Percentiles rank a stretch among this genome's conserved stretches.
Evolutionary conservation across 2,797 vertebrate genomes (phyloP).

Genomic region (Urosaurus nigricauda): DNA sequence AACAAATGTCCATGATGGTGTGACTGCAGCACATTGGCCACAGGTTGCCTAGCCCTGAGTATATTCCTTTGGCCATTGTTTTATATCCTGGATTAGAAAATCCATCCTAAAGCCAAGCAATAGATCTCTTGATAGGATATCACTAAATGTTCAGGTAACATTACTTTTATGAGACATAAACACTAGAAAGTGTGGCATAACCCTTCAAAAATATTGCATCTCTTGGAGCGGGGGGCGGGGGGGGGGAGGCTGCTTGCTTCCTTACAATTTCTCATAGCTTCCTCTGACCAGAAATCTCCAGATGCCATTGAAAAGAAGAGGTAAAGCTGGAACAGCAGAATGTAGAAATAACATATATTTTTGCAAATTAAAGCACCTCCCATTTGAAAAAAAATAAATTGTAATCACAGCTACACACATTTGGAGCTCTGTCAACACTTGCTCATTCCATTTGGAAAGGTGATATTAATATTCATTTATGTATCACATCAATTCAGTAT

Average conservation of each 20-base stretch:
- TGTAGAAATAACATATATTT: not conserved
- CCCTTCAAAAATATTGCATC: too few relatives aligned
- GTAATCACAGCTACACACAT: not conserved
- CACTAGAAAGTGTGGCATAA: not conserved
- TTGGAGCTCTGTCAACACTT: constrained; percentile 1
- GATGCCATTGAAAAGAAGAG: too few relatives aligned
- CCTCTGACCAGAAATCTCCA: too few relatives aligned
- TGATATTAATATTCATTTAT: constrained; percentile 32
- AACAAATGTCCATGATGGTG: too few relatives aligned
- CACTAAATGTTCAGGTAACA: not conserved
- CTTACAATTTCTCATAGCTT: too few relatives aligned
- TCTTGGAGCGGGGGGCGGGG: not conserved
- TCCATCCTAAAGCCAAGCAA: not conserved
- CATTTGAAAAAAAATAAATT: not conserved
- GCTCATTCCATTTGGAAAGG: not conserved
- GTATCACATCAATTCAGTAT: constrained; percentile 2
- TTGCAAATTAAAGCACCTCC: not conserved
- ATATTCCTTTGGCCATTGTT: not conserved
- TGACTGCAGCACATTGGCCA: not conserved
- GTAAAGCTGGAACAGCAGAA: not conserved
- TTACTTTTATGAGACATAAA: not conserved
- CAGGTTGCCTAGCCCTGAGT: not conserved
- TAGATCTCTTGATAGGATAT: not conserved
- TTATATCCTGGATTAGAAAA: too few relatives aligned
- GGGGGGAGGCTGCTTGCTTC: not conserved